A percentile compares a stretch with the other conserved stretches of the same genome.
phyloP scores from a whole-genome alignment of 2,797 vertebrate species.

The Dermochelys coriacea region DNA sequence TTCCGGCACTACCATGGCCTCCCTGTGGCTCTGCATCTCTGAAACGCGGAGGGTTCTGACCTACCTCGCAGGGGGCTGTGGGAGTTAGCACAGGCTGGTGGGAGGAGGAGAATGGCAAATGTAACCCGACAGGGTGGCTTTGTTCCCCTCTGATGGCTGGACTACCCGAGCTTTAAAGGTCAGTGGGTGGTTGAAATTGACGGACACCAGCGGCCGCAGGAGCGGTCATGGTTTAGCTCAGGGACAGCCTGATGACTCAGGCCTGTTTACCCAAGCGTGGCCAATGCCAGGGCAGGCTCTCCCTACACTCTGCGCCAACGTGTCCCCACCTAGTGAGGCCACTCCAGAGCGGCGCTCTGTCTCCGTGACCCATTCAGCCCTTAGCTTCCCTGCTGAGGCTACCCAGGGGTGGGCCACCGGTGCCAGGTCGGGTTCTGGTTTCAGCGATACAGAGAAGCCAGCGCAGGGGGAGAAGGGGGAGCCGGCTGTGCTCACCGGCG shows the following conservation, averaged over 20 bases:
- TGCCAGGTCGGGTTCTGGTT: neutral
- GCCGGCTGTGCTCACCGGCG: neutral
- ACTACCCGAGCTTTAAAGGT: neutral
- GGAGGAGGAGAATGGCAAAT: neutral
- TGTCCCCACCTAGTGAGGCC: accelerated
- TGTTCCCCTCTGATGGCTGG: neutral
- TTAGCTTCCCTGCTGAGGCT: neutral
- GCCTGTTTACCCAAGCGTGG: neutral
- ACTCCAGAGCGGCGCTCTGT: neutral
- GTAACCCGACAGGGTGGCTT: neutral
- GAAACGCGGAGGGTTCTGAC: neutral
- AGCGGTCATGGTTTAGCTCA: neutral
- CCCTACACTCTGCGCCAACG: accelerated
- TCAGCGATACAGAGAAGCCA: neutral
- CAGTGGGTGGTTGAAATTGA: neutral
- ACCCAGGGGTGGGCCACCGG: too few species aligned
- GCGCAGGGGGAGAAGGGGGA: too few species aligned
- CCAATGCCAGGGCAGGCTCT: too few species aligned
- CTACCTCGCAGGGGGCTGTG: neutral
- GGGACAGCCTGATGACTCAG: neutral
- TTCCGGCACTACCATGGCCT: neutral
- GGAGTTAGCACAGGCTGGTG: neutral
- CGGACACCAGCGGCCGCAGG: neutral
- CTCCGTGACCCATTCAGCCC: neutral
- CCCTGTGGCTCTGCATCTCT: neutral